Conservation (phyloP, 2,113 vertebrate genomes). For the Cyanoderma ruficeps region DNA sequence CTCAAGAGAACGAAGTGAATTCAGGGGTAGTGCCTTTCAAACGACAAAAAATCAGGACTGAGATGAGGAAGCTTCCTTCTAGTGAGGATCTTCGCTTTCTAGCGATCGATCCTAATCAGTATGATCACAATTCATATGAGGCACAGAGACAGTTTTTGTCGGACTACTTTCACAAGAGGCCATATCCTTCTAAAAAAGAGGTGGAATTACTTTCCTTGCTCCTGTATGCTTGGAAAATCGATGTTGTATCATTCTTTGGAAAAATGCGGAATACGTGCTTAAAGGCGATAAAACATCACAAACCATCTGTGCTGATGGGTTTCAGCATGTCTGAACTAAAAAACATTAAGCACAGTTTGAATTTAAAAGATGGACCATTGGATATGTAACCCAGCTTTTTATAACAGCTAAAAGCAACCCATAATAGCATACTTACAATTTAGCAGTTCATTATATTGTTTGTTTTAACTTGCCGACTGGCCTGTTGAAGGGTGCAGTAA, state of each 20-base stretch:
- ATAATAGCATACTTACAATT: background rate
- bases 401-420: background rate
- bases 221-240: constrained; percentile 81
- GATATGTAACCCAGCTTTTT: constrained; percentile 20
- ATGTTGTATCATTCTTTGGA: constrained; percentile 85
- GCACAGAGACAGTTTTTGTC: constrained; percentile 86
- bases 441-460: background rate
- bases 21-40: constrained; percentile 72
- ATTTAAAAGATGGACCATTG: constrained; percentile 67
- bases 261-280: constrained; percentile 86
- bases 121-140: constrained; percentile 76
- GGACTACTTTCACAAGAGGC: constrained; percentile 90
- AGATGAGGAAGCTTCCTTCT: constrained; percentile 2
- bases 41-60: constrained; percentile 75
- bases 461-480: constrained; percentile 2
- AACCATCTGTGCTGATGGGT: constrained; percentile 83
- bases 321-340: constrained; percentile 91
- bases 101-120: constrained; percentile 77
- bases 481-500: constrained; percentile 26
- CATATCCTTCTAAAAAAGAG: constrained; percentile 87
- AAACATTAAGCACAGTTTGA: constrained; percentile 85
- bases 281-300: constrained; percentile 82
- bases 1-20: constrained; percentile 13
- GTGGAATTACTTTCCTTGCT: constrained; percentile 81
- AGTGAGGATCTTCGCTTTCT: constrained; percentile 73